Evolutionary conservation across 2,888 invertebrate genomes (phyloP).

Genomic region (Bombyx huttoni): DNA sequence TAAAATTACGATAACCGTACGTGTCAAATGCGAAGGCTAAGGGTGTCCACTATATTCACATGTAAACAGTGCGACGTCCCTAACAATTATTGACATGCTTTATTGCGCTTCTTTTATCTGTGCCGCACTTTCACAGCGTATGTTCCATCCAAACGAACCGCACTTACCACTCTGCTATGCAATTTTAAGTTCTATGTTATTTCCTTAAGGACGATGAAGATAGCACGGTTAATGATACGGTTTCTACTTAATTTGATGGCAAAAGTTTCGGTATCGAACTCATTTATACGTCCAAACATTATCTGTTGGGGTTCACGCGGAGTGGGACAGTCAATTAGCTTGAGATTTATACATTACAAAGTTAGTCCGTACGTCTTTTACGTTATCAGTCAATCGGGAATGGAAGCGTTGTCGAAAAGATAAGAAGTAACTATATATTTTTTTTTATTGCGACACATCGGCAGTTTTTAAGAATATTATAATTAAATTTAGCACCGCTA

Average conservation of each 20-base stretch:
- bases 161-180: constrained; percentile 1
- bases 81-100: constrained; percentile 62
- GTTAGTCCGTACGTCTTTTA: constrained; percentile 9
- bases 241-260: constrained; percentile 64
- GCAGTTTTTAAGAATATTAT: too few species aligned
- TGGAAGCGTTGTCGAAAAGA: neutral
- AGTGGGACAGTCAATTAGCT: constrained; percentile 27
- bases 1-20: neutral
- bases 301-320: constrained; percentile 42
- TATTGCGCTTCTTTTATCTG: constrained; percentile 50
- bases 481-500: too few species aligned
- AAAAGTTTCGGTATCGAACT: constrained; percentile 56
- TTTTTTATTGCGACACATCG: too few species aligned
- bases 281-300: constrained; percentile 48
- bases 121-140: constrained; percentile 53
- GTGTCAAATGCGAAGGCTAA: neutral
- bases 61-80: constrained; percentile 36
- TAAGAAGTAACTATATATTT: neutral
- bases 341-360: constrained; percentile 33
- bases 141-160: constrained; percentile 22
- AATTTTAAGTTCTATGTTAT: constrained; percentile 19
- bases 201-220: constrained; percentile 4
- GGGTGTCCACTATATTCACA: neutral
- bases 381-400: constrained; percentile 1
- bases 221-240: constrained; percentile 6